Evolutionary conservation across 2,113 vertebrate genomes (phyloP).

Genomic region (Excalfactoria chinensis): DNA sequence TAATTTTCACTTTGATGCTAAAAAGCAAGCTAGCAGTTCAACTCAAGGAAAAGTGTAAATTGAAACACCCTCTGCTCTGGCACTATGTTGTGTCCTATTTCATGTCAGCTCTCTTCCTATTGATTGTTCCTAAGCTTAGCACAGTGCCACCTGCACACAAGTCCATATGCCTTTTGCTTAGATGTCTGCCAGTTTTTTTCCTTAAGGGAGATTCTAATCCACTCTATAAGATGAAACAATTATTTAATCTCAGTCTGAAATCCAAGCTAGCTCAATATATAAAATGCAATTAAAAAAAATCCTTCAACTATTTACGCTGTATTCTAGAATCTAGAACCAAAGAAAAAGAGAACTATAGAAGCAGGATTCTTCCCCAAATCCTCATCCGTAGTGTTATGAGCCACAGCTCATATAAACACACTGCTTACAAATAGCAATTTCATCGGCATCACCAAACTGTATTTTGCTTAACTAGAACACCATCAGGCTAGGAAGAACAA

Average conservation of each 20-base stretch:
- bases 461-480: neutral
- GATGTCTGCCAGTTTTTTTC: neutral
- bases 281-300: neutral
- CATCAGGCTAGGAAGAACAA: neutral
- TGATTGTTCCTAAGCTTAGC: neutral
- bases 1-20: neutral
- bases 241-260: neutral
- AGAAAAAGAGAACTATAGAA: neutral
- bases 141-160: neutral
- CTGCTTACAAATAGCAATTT: neutral
- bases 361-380: neutral
- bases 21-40: neutral
- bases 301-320: neutral
- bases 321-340: neutral
- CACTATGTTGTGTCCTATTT: neutral
- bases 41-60: neutral
- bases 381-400: neutral
- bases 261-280: neutral
- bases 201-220: neutral
- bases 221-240: neutral
- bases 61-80: accelerated
- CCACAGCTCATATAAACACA: neutral
- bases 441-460: neutral
- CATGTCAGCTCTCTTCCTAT: neutral
- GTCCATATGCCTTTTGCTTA: neutral